Conservation (phyloP, 1,140 invertebrate species). For the Pseudomyrmex flavicornis region DNA sequence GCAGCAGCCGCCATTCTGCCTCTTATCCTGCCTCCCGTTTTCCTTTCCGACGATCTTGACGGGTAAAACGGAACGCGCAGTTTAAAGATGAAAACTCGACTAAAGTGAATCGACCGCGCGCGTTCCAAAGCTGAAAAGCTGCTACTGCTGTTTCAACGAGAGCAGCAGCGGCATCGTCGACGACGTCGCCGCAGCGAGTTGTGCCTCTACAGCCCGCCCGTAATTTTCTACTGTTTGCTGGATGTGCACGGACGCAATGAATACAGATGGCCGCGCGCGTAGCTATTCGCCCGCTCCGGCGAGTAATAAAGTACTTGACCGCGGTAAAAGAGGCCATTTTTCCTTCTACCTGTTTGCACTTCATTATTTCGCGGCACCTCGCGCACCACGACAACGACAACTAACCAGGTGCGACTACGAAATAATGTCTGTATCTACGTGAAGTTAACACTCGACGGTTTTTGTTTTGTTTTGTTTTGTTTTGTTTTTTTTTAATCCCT, state of each 20-base stretch:
- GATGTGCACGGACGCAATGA: constrained; percentile 73
- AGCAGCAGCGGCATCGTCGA: constrained; percentile 22
- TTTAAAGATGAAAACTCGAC: constrained; percentile 65
- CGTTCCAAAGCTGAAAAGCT: constrained; percentile 66
- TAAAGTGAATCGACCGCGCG: constrained; percentile 58
- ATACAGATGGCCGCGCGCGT: constrained; percentile 66
- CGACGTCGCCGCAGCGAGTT: constrained; percentile 7
- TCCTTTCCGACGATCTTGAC: constrained; percentile 28
- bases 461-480: too few species aligned
- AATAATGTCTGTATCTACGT: constrained; percentile 6
- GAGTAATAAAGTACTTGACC: constrained; percentile 77
- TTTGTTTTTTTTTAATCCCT: not conserved
- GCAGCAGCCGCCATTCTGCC: constrained; percentile 14
- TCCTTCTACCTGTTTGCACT: constrained; percentile 78
- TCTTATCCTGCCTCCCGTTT: constrained; percentile 38
- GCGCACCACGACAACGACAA: constrained; percentile 17
- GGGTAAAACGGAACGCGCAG: constrained; percentile 49
- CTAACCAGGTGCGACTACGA: constrained; percentile 32
- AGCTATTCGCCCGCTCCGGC: constrained; percentile 48
- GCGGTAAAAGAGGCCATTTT: constrained; percentile 76
- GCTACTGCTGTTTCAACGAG: constrained; percentile 36
- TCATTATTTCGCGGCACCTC: constrained; percentile 73
- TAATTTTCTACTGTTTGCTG: constrained; percentile 79
- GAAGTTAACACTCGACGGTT: not conserved
- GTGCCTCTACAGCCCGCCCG: constrained; percentile 49